Base-by-base conservation (phyloP, 2,888 invertebrate species). In the Apoda limacodes region DNA sequence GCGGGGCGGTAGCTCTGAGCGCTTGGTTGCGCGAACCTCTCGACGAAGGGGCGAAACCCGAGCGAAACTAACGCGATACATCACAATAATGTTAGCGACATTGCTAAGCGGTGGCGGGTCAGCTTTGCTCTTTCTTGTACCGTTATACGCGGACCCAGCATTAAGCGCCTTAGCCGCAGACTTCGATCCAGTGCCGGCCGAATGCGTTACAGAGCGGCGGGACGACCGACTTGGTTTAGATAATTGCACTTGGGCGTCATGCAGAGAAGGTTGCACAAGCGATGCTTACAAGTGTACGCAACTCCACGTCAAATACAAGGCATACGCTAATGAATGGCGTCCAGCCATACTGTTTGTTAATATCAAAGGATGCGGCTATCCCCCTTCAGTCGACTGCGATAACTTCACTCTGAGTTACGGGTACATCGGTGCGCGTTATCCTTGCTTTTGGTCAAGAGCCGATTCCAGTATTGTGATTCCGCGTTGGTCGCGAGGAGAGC, bases 351-450 rank as follows among this genome's bases (percentile, higher is more conserved):
- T 92, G 26, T 83, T 88, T 57, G 90, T 91, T 30, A 92, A 92
- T 67, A 90, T 91, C 55, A 92, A 91, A 59, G 92, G 92, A 32
- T 92, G 92, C 64, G 92, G 92, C 5, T 92, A 91, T 60, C 92
- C 92, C 9, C 92, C 92, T 21, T 72, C 80, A 26, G 89, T 92
- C 34, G 85, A 88, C 51, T 92, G 92, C 67, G 83, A 85, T 44
- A 89, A 89, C 58, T 92, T 91, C 61, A 88, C 89, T 7, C 82
- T 83, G 32, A 83, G 82, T 42, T 88, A 86, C 58, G 90, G 90
- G 17, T 82, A 78, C 46, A 85, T 87, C 45, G 90, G 90, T 26
- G 85, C 86, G 7, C 80, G 69, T 47, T 88, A 86, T 48, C 83
- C 85, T 1, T 87, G 87, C 52, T 86, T 76, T 55, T 89, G 88